Evolutionary conservation across 30 jellyfish, hydroid and myxozoan genomes (phyloP).

Genomic region (Cassiopea andromeda): DNA sequence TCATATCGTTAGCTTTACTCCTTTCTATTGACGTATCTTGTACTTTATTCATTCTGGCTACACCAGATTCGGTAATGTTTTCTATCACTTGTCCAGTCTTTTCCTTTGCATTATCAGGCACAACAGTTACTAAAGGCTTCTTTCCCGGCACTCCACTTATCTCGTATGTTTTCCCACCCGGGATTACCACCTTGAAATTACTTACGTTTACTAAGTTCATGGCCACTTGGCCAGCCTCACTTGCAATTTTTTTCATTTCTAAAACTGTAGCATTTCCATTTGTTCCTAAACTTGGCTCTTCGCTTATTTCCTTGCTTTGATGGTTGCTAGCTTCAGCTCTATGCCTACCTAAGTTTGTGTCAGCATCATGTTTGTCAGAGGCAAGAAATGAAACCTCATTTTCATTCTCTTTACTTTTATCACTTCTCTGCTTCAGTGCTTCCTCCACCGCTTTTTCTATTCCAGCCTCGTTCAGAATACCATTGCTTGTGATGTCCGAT

Average conservation of each 20-base stretch:
- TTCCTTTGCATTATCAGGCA: constrained; percentile 17
- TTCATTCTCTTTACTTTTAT: constrained; percentile 15
- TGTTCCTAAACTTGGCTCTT: constrained; percentile 7
- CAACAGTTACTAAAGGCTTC: constrained; percentile 68
- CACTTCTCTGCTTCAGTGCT: constrained; percentile 58
- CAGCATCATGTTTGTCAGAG: constrained; percentile 12
- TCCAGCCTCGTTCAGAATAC: constrained; percentile 71
- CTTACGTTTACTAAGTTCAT: constrained; percentile 82
- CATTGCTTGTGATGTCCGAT: constrained; percentile 37
- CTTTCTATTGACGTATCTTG: constrained; percentile 25
- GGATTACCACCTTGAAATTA: constrained; percentile 81
- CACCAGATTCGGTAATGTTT: constrained; percentile 8
- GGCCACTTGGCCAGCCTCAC: constrained; percentile 73
- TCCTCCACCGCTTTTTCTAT: constrained; percentile 71
- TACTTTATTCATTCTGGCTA: background rate
- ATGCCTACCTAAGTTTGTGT: constrained; percentile 36
- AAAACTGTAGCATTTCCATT: constrained; percentile 71
- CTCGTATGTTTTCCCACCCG: constrained; percentile 85
- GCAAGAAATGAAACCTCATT: constrained; percentile 60
- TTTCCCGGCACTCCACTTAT: constrained; percentile 71
- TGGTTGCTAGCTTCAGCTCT: constrained; percentile 29
- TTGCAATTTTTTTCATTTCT: constrained; percentile 74
- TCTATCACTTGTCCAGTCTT: background rate
- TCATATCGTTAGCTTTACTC: constrained; percentile 20
- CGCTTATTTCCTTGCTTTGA: constrained; percentile 1